Evolutionary conservation across 2,113 vertebrate genomes (phyloP).

Genomic region (Syrrhaptes paradoxus): DNA sequence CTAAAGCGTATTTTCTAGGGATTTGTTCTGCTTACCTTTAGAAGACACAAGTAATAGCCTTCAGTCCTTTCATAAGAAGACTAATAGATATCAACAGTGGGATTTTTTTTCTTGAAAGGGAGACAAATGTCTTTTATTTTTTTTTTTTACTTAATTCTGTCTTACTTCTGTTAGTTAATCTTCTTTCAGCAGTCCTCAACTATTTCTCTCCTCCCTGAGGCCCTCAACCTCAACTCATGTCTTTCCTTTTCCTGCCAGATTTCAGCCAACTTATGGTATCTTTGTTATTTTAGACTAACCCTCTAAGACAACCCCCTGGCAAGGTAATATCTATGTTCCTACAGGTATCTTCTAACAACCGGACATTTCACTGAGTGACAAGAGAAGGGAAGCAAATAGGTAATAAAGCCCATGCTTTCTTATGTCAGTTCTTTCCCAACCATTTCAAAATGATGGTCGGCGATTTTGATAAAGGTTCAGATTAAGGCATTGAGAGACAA

Average conservation of each 20-base stretch:
- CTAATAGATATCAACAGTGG: slow-evolving; percentile 16
- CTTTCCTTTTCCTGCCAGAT: not conserved
- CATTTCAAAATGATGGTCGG: not conserved
- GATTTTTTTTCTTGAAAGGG: not conserved
- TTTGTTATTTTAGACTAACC: not conserved
- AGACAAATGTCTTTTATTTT: not conserved
- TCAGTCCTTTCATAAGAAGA: slow-evolving; percentile 12
- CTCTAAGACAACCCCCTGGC: not conserved
- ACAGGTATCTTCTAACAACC: not conserved
- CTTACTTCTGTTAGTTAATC: slow-evolving; percentile 16
- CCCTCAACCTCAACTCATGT: not conserved
- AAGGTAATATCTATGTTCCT: not conserved
- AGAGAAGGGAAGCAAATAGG: not conserved
- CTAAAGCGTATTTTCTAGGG: slow-evolving; percentile 19
- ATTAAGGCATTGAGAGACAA: not conserved
- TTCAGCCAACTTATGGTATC: not conserved
- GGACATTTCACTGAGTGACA: not conserved
- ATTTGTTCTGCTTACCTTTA: slow-evolving; percentile 50
- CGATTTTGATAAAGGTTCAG: not conserved
- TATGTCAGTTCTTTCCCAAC: not conserved
- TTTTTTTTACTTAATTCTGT: not conserved
- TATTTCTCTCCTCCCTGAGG: not conserved
- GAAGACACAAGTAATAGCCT: slow-evolving; percentile 25
- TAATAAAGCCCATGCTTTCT: not conserved
- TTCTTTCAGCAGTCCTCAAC: not conserved